A percentile compares a stretch with the other conserved stretches of the same genome.
phyloP scores from a whole-genome alignment of 2,888 invertebrate species.

The Hydraecia micacea region DNA sequence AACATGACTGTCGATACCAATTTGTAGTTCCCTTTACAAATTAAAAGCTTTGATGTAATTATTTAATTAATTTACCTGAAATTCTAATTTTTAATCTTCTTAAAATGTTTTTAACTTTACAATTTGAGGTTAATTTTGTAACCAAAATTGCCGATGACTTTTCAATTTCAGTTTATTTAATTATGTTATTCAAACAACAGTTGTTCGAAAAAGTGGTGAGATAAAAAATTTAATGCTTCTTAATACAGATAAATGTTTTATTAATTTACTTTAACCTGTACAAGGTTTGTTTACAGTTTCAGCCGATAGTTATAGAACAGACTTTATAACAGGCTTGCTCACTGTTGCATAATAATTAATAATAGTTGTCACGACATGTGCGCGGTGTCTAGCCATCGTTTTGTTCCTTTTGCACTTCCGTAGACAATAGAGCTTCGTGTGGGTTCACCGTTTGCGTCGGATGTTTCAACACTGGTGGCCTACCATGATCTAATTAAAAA shows the following conservation, averaged over 20 bases:
- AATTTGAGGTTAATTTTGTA: neutral
- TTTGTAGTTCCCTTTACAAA: neutral
- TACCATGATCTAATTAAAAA: too few species aligned
- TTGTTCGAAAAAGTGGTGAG: neutral
- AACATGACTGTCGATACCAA: neutral
- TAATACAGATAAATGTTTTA: neutral
- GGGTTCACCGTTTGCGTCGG: constrained; percentile 48
- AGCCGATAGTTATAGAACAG: neutral
- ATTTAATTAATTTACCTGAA: neutral
- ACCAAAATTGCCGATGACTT: neutral
- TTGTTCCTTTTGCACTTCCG: constrained; percentile 56
- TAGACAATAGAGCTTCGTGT: constrained; percentile 60
- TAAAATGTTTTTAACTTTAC: neutral
- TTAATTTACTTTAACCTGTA: too few species aligned
- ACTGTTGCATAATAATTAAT: constrained; percentile 58
- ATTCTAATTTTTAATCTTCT: neutral
- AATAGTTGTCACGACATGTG: constrained; percentile 56
- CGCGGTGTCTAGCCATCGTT: constrained; percentile 43
- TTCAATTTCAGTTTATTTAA: neutral
- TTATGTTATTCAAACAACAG: neutral
- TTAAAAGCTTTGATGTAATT: neutral
- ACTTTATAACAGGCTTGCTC: constrained; percentile 25
- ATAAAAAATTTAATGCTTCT: neutral
- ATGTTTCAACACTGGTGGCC: constrained; percentile 14
- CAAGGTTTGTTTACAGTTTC: neutral